Evolutionary conservation across 2,797 vertebrate species (phyloP), one percentile per base, ranked within the genome.

Genomic region (Pseudotriccus pelzelni): DNA sequence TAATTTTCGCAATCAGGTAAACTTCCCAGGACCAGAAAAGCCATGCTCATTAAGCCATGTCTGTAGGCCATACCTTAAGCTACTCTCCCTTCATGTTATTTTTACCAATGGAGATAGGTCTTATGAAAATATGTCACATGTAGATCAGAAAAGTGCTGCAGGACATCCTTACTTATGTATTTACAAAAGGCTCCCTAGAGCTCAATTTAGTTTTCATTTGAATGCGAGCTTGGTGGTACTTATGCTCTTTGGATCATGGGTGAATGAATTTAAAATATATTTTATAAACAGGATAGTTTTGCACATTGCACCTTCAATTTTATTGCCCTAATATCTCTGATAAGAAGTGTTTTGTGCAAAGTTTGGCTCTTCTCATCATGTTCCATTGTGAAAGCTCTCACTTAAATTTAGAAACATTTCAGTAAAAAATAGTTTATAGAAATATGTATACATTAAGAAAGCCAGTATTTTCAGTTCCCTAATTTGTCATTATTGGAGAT

Each of bases 111-210:
- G 60, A 79, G 22, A 39, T 6, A 79, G 7, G 3, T 84, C 50
- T 73, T 39, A 66, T 0, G 25, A 56, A 86, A 77, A 53, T 13
- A 36, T 0, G 0, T 50, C 62, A 39, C 7, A 11, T 0, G 0
- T 4, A 44, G 24, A 59, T 28, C 6, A 44, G 49, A 37, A 67
- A 80, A 81, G 22, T 10, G 39, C 50, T 21, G 16, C 16, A 30
- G 9, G 36, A 91, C 36, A 41, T 30, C 67, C 50, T 72, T 46
- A 86, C 39, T 27, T 36, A 77, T 4, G 2, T 10, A 32, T 44
- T 80, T 41, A 34, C 56, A 58, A 39, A 76, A 88, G 34, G 50
- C 6, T 23, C 19, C 6, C 14, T 16, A 73, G n/a, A 91, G 53
- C 12, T 78, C 53, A 60, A 52, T 15, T 87, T 32, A 30, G 3